Conservation (phyloP, 2,113 vertebrate species). For the Indri indri region DNA sequence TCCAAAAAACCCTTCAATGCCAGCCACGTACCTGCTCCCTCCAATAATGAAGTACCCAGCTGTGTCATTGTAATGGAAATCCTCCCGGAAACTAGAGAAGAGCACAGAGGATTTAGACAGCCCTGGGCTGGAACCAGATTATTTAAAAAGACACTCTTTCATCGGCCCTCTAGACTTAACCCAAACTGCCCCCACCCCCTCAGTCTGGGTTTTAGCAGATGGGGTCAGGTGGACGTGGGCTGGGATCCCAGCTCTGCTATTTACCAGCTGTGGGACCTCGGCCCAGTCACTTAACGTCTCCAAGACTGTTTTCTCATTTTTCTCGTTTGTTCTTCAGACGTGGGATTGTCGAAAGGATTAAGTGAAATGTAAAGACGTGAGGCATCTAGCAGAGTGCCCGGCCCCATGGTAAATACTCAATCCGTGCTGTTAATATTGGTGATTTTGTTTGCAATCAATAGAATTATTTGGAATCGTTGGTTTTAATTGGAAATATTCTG, state of each 20-base stretch:
- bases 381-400: neutral
- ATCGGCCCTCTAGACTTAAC: neutral
- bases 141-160: slow-evolving; percentile 15
- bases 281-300: neutral
- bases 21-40: slow-evolving; percentile 87
- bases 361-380: neutral
- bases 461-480: neutral
- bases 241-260: neutral
- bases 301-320: neutral
- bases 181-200: neutral
- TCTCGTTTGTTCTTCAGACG: neutral
- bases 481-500: neutral
- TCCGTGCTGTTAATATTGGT: neutral
- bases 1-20: slow-evolving; percentile 91
- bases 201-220: neutral
- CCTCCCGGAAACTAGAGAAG: slow-evolving; percentile 87
- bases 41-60: slow-evolving; percentile 93
- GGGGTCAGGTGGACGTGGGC: neutral
- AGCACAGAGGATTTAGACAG: slow-evolving; percentile 44
- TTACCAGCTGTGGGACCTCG: neutral
- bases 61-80: slow-evolving; percentile 91
- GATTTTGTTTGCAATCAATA: neutral
- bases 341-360: neutral
- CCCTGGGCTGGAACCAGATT: neutral
- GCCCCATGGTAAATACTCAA: neutral